Evolutionary conservation across 30 jellyfish, hydroid and myxozoan genomes (phyloP).

Genomic region (Aurelia aurita): DNA sequence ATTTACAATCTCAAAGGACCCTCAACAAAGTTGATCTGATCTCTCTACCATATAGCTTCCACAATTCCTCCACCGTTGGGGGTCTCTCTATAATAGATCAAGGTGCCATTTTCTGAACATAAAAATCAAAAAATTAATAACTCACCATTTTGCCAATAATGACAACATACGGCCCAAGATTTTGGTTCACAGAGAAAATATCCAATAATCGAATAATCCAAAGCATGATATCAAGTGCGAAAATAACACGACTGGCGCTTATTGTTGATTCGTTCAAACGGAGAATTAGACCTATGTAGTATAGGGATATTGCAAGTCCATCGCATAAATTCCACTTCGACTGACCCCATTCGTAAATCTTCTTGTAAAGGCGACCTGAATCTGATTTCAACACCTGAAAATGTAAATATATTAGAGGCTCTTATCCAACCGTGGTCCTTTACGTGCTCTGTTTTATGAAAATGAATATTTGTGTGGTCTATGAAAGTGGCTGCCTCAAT

Average conservation of each 20-base stretch:
- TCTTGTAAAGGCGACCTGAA: slow-evolving; percentile 49
- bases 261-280: slow-evolving; percentile 57
- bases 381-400: slow-evolving; percentile 77
- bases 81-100: too few species aligned
- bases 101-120: neutral
- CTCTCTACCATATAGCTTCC: too few species aligned
- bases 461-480: too few species aligned
- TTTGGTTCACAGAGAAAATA: slow-evolving; percentile 82
- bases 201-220: slow-evolving; percentile 92
- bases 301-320: slow-evolving; percentile 78
- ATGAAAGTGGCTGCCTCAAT: too few species aligned
- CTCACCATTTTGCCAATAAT: slow-evolving; percentile 93
- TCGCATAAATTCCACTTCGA: slow-evolving; percentile 91
- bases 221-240: slow-evolving; percentile 82
- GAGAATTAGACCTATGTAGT: slow-evolving; percentile 74
- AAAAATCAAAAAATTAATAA: neutral
- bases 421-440: too few species aligned
- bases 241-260: slow-evolving; percentile 76
- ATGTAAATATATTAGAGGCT: neutral
- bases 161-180: slow-evolving; percentile 97
- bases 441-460: too few species aligned
- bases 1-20: too few species aligned
- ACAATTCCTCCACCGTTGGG: too few species aligned
- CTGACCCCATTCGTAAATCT: slow-evolving; percentile 70
- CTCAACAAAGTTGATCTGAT: too few species aligned